Percentiles rank a stretch among this genome's conserved stretches.
Evolutionary conservation across 2,797 vertebrate genomes (phyloP).

Genomic region (Micropoecilia bifurca): DNA sequence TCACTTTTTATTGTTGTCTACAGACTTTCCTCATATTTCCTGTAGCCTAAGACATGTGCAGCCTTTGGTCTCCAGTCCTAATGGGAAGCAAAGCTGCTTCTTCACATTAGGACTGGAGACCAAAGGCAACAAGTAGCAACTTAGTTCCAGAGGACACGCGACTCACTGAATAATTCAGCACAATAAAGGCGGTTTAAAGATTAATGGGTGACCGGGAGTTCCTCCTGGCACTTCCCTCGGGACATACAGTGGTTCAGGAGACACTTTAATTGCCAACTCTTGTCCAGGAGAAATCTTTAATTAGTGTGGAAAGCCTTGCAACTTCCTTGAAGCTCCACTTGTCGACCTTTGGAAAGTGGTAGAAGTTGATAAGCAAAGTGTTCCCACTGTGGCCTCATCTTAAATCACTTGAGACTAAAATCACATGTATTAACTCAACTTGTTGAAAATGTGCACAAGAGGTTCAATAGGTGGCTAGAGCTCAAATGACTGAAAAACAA

Average conservation of each 20-base stretch:
- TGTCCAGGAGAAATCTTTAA: constrained; percentile 75
- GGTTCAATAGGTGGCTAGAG: neutral
- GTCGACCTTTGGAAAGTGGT: constrained; percentile 50
- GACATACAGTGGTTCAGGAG: constrained; percentile 60
- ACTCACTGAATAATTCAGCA: constrained; percentile 78
- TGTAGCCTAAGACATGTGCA: neutral
- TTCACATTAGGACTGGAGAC: constrained; percentile 20
- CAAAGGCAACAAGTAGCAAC: constrained; percentile 49
- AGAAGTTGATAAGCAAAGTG: constrained; percentile 46
- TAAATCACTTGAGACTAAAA: constrained; percentile 35
- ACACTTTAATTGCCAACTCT: constrained; percentile 76
- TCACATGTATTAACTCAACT: constrained; percentile 30
- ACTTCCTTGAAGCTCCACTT: constrained; percentile 44
- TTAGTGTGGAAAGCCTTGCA: constrained; percentile 53
- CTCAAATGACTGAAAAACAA: constrained; percentile 8
- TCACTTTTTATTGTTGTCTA: neutral
- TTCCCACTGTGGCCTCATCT: constrained; percentile 26
- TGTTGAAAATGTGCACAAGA: constrained; percentile 19
- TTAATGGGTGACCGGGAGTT: constrained; percentile 72
- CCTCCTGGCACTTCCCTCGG: constrained; percentile 62
- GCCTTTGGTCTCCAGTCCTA: neutral
- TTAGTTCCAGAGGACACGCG: constrained; percentile 43
- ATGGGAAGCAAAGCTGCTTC: constrained; percentile 15
- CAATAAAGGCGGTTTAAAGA: constrained; percentile 73
- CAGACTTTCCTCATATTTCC: neutral